phyloP scores from a whole-genome alignment of 2,113 vertebrate genomes.

The Elgaria multicarinata region DNA sequence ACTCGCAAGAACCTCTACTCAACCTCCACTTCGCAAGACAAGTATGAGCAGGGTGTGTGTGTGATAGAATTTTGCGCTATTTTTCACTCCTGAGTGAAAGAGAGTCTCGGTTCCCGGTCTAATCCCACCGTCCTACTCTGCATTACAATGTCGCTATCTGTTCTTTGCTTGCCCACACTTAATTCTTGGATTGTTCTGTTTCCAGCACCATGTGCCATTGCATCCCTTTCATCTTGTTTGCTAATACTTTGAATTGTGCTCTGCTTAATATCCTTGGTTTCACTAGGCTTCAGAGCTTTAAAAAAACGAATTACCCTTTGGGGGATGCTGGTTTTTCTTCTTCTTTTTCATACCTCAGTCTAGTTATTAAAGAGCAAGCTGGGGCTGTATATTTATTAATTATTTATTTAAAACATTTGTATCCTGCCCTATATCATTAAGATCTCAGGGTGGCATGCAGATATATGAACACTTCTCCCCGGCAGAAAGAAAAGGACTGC shows the following conservation, averaged over 20 bases:
- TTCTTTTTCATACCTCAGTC: constrained; percentile 25
- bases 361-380: background rate
- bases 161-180: background rate
- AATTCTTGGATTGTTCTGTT: background rate
- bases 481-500: background rate
- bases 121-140: constrained; percentile 2
- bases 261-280: constrained; percentile 63
- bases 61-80: background rate
- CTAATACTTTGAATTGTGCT: constrained; percentile 8
- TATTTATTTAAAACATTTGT: no score
- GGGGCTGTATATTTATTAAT: no score
- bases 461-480: background rate
- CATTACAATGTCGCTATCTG: background rate
- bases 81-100: background rate
- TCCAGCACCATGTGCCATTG: background rate
- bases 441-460: no score
- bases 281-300: background rate
- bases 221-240: constrained; percentile 39
- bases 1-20: constrained; percentile 1
- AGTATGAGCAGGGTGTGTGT: background rate
- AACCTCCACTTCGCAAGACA: constrained; percentile 7
- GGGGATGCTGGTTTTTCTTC: background rate
- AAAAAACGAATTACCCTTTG: background rate
- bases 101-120: background rate
- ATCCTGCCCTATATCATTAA: no score